Evolutionary conservation across 2,113 vertebrate species (phyloP).

Genomic region (Colossoma macropomum): DNA sequence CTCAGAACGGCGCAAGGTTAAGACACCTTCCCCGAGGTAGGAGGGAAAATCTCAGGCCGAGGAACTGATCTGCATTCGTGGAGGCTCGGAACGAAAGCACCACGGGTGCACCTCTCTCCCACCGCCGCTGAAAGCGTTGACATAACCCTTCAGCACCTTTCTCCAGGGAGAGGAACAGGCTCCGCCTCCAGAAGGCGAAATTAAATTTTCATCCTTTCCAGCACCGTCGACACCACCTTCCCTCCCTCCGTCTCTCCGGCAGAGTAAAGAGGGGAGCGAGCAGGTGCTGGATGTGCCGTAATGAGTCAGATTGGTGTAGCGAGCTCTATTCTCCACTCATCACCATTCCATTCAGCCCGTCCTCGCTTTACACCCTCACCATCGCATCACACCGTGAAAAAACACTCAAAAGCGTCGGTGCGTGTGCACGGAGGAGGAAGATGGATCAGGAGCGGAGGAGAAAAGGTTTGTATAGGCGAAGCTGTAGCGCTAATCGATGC

Average conservation of each 20-base stretch:
- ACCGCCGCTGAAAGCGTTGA: neutral
- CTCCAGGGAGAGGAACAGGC: constrained; percentile 11
- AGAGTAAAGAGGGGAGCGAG: neutral
- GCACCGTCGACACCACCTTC: neutral
- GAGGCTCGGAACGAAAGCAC: neutral
- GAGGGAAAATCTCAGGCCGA: neutral
- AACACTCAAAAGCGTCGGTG: neutral
- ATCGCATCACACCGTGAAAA: neutral
- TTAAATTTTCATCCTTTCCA: constrained; percentile 22
- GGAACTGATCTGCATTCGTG: neutral
- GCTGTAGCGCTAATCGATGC: constrained; percentile 59
- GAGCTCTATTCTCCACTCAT: constrained; percentile 30
- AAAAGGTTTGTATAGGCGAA: neutral
- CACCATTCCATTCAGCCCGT: constrained; percentile 3
- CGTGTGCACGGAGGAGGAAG: neutral
- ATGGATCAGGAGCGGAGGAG: neutral
- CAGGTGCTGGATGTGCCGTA: constrained; percentile 17
- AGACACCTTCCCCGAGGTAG: neutral
- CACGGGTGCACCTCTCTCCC: neutral
- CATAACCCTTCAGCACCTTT: constrained; percentile 31
- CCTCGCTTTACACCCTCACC: neutral
- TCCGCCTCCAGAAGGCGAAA: constrained; percentile 30
- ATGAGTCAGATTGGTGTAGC: constrained; percentile 25
- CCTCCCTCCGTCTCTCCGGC: neutral
- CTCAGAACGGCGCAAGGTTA: neutral